Evolutionary conservation across 2,797 vertebrate species (phyloP).

Genomic region (Pterois miles): DNA sequence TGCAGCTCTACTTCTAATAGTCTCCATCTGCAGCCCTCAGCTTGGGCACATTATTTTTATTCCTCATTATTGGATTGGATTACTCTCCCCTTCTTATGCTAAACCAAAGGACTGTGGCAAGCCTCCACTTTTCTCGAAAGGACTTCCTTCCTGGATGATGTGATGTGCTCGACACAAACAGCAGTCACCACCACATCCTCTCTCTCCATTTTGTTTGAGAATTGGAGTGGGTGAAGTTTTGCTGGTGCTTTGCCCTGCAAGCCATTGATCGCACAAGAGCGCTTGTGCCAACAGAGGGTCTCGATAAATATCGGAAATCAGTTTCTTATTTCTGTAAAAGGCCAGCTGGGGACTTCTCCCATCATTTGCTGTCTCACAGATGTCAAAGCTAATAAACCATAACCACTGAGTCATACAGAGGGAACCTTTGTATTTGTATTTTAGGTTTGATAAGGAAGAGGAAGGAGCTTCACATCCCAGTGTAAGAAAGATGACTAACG

Average conservation of each 20-base stretch:
- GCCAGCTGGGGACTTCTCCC: conserved; percentile 52
- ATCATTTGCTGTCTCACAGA: conserved; percentile 31
- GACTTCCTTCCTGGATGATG: conserved; percentile 59
- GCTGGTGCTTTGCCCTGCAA: conserved; percentile 12
- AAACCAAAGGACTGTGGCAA: conserved; percentile 6
- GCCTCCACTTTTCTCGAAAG: conserved; percentile 20
- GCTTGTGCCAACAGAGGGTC: conserved; percentile 30
- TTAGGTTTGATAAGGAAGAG: neutral
- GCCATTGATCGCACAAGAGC: conserved; percentile 17
- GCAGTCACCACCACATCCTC: conserved; percentile 24
- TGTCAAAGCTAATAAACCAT: conserved; percentile 38
- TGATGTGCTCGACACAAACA: conserved; percentile 18
- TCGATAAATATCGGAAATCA: conserved; percentile 46
- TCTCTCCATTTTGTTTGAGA: conserved; percentile 27
- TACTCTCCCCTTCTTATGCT: neutral
- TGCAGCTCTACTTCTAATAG: neutral
- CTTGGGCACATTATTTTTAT: neutral
- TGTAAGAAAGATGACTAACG: neutral
- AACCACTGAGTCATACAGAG: conserved; percentile 23
- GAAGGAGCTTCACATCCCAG: neutral
- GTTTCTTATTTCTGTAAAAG: conserved; percentile 34
- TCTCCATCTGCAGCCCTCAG: conserved; percentile 24
- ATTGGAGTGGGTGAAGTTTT: conserved; percentile 43
- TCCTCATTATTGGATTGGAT: neutral
- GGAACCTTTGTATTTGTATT: conserved; percentile 4